Base-by-base conservation (phyloP, 2,888 invertebrate species). In the Scelioninae gen. 2 region DNA sequence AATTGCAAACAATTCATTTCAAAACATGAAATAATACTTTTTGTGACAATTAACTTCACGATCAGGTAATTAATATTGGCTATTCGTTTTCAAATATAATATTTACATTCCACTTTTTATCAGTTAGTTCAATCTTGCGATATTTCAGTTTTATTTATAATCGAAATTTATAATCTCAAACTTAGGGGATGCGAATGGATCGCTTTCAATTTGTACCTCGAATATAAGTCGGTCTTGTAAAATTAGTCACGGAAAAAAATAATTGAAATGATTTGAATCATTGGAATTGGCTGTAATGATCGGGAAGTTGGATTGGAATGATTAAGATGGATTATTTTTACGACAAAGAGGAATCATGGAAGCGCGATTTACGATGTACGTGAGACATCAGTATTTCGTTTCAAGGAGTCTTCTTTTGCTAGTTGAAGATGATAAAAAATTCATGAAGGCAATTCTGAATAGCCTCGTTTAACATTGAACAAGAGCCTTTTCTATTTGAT, bases 361-460 rank as follows among this genome's bases (percentile, higher is more conserved):
- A 70, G 64, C 15, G 58, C 57, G 58, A 61, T 70, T 70, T 70
- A 64, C 70, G 57, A 45, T 63, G 53, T 64, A 70, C 70, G 63
- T 70, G 70, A 70, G 63, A 61, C 70, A 50, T 52, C 63, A 33
- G 63, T 57, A 57, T 70, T 69, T 48, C 57, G 57, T 57, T 31
- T 39, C 10, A 15, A 39, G 48, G 7, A 43, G 48, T 67, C 63
- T 70, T 64, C 63, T 64, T 70, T 57, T 50, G 43, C 63, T 64
- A 70, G 63, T 48, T 50, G 43, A 69, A 53, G 63, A 70, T 70
- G 46, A 70, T 70, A 50, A 70, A 70, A 70, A 55, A 70, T 70
- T 70, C 70, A 70, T 63, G 63, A 63, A 70, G 48, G 57, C 63
- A 70, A 64, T 64, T 70, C 57, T 58, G 63, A 64, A 69, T 63